Conservation (phyloP, 2,113 vertebrate species). For the Erythrolamprus reginae region DNA sequence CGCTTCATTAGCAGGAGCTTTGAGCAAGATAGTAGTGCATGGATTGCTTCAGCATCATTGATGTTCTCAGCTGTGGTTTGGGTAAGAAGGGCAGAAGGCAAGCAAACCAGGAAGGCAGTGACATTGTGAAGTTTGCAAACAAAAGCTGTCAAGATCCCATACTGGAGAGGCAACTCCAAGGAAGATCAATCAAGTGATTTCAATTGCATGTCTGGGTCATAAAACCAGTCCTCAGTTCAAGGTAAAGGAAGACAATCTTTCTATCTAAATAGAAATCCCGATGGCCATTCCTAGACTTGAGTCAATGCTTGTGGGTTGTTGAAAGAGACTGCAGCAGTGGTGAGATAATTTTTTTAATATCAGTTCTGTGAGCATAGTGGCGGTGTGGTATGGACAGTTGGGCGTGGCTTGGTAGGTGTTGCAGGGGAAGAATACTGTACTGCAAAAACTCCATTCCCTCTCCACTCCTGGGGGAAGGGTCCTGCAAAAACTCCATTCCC, state of each 20-base stretch:
- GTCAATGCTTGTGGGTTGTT: neutral
- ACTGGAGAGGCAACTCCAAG: conserved; percentile 15
- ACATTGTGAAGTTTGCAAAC: conserved; percentile 10
- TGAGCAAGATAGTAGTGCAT: neutral
- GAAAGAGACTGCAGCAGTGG: neutral
- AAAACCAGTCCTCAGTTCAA: conserved; percentile 1
- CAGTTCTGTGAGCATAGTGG: too few relatives aligned
- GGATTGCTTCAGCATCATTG: neutral
- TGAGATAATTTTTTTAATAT: too few relatives aligned
- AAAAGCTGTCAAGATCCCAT: neutral
- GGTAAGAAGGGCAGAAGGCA: neutral
- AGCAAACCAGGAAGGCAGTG: neutral
- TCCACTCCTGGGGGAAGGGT: too few relatives aligned
- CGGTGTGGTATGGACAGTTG: too few relatives aligned
- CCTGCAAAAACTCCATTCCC: too few relatives aligned
- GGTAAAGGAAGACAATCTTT: neutral
- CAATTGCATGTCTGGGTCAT: neutral
- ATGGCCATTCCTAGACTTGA: neutral
- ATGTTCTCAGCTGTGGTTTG: neutral
- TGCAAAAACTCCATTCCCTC: too few relatives aligned
- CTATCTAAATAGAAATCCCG: neutral
- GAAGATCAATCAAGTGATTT: neutral
- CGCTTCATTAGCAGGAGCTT: neutral
- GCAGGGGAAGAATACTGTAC: too few relatives aligned
- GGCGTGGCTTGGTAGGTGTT: too few relatives aligned